Evolutionary conservation across 2,113 vertebrate species (phyloP), one percentile per base, ranked within the genome.

Genomic region (Ellobius talpinus): DNA sequence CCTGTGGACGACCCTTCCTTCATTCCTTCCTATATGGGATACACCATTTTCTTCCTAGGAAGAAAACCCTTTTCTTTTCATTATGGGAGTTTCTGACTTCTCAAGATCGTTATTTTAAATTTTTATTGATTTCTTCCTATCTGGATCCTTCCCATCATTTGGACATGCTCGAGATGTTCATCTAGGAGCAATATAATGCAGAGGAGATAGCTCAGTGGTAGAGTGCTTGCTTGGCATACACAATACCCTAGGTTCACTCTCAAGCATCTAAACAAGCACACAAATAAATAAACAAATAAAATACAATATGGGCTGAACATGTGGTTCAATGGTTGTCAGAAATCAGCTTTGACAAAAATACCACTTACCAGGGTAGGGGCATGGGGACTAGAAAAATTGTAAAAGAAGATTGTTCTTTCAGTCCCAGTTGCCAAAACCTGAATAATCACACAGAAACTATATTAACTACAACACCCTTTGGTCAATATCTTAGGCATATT

Each of bases 61-160:
- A 19, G 63, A 21, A 77, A 47, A 45, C 11, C 2, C 68, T 45
- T 78, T 33, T 26, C 10, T 88, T 84, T 89, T 82, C 87, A 31
- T 33, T 72, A 33, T 61, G 23, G 81, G 63, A 94, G 66, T 66
- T 26, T 42, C 45, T n/a, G 52, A 21, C 31, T 82, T 70, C 84
- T 89, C 33, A 55, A 36, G 29, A 42, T 21, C 1, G 17, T 89
- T 50, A 65, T 13, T 45, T 2, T 33, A 42, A 82, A n/a, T 90
- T 87, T 72, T 66, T 33, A 87, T 88, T 90, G 52, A 94, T 16
- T 88, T 74, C 14, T 84, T 9, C 24, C 14, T 90, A 24, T 82
- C 70, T 70, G 9, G 39, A 61, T 36, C n/a, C 74, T 86, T 66
- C 21, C 61, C 29, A 52, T 76, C 74, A 87, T 81, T 74, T 50